A percentile compares a stretch with the other conserved stretches of the same genome.
These are phyloP conservation scores for Brienomyrus longianalis DNA, from an alignment of 2,113 vertebrate species.

Conservation along the genomic window DNA sequence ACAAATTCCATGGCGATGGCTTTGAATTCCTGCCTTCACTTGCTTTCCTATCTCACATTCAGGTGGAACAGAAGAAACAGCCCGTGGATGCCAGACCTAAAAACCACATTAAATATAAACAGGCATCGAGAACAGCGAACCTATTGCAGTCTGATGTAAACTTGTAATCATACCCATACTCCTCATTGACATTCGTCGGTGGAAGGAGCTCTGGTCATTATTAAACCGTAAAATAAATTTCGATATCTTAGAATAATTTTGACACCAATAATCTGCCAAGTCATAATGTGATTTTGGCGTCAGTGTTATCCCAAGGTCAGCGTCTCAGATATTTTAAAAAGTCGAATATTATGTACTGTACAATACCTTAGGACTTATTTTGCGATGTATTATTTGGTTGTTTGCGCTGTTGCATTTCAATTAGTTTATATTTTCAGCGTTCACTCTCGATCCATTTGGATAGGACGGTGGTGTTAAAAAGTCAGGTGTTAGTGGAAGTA, in stretches of 20 bases:
- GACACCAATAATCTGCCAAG: background rate
- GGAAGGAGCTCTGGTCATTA: background rate
- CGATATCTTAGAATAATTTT: background rate
- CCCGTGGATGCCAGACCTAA: constrained; percentile 52
- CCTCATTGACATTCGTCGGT: background rate
- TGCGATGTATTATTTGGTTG: background rate
- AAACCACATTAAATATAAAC: constrained; percentile 6
- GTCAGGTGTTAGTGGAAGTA: background rate
- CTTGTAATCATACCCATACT: background rate
- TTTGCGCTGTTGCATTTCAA: background rate
- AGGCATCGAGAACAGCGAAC: background rate
- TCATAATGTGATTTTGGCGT: background rate
- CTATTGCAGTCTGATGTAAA: background rate
- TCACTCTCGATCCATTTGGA: background rate
- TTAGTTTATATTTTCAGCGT: background rate
- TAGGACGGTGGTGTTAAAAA: background rate
- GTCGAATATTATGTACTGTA: background rate
- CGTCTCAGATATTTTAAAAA: background rate
- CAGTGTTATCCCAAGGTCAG: constrained; percentile 2
- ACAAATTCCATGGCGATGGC: constrained; percentile 86
- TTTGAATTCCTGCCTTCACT: constrained; percentile 62
- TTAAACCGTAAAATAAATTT: background rate
- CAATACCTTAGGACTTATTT: background rate
- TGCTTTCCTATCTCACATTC: constrained; percentile 64
- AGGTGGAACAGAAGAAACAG: constrained; percentile 44